Base-by-base conservation (phyloP, 2,888 invertebrate genomes). In the Luperina testacea region DNA sequence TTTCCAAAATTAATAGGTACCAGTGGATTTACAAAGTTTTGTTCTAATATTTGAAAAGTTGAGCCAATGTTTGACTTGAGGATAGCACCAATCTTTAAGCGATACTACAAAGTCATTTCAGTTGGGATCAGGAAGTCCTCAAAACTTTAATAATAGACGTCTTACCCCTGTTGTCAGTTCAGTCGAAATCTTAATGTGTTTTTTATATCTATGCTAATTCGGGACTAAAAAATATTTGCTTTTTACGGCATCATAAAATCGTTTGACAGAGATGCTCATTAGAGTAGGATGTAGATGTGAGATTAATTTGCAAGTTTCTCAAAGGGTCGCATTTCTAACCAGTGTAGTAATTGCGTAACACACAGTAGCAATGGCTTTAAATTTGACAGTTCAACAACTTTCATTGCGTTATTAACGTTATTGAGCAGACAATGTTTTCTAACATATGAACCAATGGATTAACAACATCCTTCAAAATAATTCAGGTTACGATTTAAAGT, bases 161-260 rank as follows among this genome's bases (percentile, higher is more conserved):
- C 45, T 65, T 75, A 86, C 70, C 51, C 72, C 48, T 65, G 78
- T 84, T 81, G 65, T 77, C 73, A 77, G 70, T 65, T 81, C 42
- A 79, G 57, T 63, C 61, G 48, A 68, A 81, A 71, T 71, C 59
- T 51, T 51, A 84, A 77, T 68, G 70, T 48, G 17, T 80, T 87
- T 78, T 84, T 75, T 79, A 79, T 79, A 70, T 87, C 65, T 77
- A 81, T 75, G 84, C 63, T 78, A 76, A 87, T 79, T 61, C n/a
- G 2, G 32, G 13, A 67, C 68, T 70, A 53, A 67, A 78, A 77
- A 81, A 75, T 67, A 61, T 75, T 77, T 78, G 48, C 76, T 63
- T 87, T 87, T 84, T 81, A 87, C 53, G 53, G 45, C 67, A 65
- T 84, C 81, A 79, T 86, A 76, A 86, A 85, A 87, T 45, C 59